Evolutionary conservation across 2,888 invertebrate genomes (phyloP).

Genomic region (Laothoe populi): DNA sequence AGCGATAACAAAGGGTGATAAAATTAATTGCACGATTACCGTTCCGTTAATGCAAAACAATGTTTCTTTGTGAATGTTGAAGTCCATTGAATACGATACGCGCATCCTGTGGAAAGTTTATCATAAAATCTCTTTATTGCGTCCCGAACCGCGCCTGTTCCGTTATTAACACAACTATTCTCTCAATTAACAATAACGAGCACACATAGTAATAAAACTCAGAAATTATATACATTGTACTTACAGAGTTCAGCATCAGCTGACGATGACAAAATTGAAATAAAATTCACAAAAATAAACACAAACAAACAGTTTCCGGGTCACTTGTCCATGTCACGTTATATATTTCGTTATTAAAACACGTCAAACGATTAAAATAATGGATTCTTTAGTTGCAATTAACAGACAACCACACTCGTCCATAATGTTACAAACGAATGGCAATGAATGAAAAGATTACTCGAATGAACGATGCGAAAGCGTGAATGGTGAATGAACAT

Average conservation of each 20-base stretch:
- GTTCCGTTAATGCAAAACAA: not conserved
- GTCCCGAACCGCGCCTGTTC: not conserved
- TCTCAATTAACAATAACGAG: not conserved
- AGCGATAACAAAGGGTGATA: slow-evolving; percentile 8
- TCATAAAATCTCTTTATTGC: not conserved
- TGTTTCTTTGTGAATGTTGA: not conserved
- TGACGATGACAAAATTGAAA: slow-evolving; percentile 43
- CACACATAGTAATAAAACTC: slow-evolving; percentile 2
- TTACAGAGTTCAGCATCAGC: slow-evolving; percentile 40
- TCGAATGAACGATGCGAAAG: slow-evolving; percentile 22
- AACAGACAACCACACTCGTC: slow-evolving; percentile 34
- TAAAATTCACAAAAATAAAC: slow-evolving; percentile 41
- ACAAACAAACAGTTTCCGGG: slow-evolving; percentile 43
- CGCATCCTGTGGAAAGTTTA: not conserved
- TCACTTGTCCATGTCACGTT: slow-evolving; percentile 45
- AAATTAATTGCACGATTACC: not conserved
- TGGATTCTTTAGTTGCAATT: slow-evolving; percentile 37
- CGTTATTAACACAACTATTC: not conserved
- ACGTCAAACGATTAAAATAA: slow-evolving; percentile 37
- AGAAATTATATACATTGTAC: slow-evolving; percentile 27
- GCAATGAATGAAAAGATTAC: too few relatives aligned
- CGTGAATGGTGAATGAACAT: not conserved
- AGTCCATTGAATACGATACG: not conserved
- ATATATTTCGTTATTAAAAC: slow-evolving; percentile 35
- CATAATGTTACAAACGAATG: slow-evolving; percentile 27